A percentile compares a stretch with the other conserved stretches of the same genome.
phyloP scores from a whole-genome alignment of 2,888 invertebrate genomes.

The Papilio demoleus region DNA sequence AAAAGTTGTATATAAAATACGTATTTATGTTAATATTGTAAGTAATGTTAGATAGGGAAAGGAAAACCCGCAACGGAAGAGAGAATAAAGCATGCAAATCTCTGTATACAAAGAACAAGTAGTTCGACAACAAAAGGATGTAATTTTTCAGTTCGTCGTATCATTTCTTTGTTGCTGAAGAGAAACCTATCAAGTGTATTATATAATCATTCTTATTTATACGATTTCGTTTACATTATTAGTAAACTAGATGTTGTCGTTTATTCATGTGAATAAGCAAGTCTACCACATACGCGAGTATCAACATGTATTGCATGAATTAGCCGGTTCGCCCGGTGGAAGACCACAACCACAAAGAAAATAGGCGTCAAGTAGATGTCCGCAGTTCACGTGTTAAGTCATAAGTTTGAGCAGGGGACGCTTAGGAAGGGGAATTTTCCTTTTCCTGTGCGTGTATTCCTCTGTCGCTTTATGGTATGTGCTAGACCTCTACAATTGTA shows the following conservation, averaged over 20 bases:
- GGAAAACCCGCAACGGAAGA: neutral
- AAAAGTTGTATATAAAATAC: neutral
- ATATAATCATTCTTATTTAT: neutral
- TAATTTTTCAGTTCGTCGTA: constrained; percentile 12
- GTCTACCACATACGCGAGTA: too few species aligned
- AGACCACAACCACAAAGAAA: too few species aligned
- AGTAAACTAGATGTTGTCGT: neutral
- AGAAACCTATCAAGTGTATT: neutral
- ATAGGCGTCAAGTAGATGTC: too few species aligned
- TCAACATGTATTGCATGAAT: too few species aligned
- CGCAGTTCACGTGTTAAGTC: too few species aligned
- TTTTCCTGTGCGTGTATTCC: too few species aligned
- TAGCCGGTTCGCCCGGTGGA: too few species aligned
- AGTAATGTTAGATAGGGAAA: neutral
- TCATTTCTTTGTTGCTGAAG: neutral
- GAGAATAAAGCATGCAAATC: constrained; percentile 14
- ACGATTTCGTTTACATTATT: neutral
- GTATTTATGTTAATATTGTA: neutral
- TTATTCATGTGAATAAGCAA: neutral
- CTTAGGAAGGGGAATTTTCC: too few species aligned
- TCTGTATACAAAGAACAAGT: neutral
- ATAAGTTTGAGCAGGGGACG: too few species aligned
- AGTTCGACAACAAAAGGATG: constrained; percentile 22
- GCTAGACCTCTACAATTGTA: too few species aligned
- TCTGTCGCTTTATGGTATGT: too few species aligned